Conservation (phyloP, 2,797 vertebrate species). For the Leuciscus waleckii region DNA sequence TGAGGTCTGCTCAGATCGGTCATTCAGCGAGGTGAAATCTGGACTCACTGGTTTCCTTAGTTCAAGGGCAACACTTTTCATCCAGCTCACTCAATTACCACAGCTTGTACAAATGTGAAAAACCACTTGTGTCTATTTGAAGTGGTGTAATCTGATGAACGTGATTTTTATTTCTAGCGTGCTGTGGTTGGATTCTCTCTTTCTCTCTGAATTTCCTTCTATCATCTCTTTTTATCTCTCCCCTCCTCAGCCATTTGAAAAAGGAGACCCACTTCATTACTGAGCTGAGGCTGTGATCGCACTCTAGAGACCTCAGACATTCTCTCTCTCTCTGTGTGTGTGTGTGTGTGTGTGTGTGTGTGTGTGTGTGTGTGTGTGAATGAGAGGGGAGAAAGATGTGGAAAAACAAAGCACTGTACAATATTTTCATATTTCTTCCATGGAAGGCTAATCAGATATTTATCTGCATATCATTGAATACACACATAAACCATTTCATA, state of each 20-base stretch:
- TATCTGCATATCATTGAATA: not conserved
- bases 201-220: slow-evolving; percentile 44
- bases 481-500: not conserved
- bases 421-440: not conserved
- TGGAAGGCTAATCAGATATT: not conserved
- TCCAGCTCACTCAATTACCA: slow-evolving; percentile 46
- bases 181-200: slow-evolving; percentile 45
- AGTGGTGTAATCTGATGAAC: slow-evolving; percentile 52
- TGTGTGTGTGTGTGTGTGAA: not conserved
- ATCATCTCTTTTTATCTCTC: slow-evolving; percentile 43
- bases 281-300: slow-evolving; percentile 45
- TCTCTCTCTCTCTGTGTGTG: not conserved
- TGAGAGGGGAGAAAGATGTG: not conserved
- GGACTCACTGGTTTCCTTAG: slow-evolving; percentile 32
- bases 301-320: slow-evolving; percentile 47
- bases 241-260: slow-evolving; percentile 43
- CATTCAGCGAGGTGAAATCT: not conserved
- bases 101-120: slow-evolving; percentile 53
- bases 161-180: slow-evolving; percentile 41
- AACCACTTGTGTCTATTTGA: slow-evolving; percentile 52
- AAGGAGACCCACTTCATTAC: slow-evolving; percentile 55
- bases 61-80: slow-evolving; percentile 52
- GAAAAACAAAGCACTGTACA: not conserved
- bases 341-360: slow-evolving; percentile 26
- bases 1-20: slow-evolving; percentile 12